Percentiles rank a stretch among this genome's conserved stretches.
These are phyloP conservation scores for Luperina nickerlii DNA, from an alignment of 2,888 invertebrate genomes.

Conservation along the genomic window DNA sequence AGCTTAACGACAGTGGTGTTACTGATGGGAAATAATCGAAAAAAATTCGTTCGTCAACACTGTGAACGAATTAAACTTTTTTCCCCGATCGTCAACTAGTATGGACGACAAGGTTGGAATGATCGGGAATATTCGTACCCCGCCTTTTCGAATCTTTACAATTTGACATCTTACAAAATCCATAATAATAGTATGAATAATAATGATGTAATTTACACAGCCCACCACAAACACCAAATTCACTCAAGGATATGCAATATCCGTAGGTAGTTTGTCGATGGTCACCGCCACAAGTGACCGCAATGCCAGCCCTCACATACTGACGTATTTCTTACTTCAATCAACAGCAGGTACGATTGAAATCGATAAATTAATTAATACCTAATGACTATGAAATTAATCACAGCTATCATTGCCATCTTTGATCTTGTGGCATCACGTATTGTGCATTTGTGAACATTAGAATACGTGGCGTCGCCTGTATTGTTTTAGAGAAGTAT, in stretches of 20 bases:
- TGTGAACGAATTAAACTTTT: not conserved
- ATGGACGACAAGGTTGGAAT: not conserved
- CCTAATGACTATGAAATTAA: slow-evolving; percentile 2
- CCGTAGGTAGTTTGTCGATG: not conserved
- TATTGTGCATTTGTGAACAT: no score
- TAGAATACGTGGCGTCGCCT: no score
- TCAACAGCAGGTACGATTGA: not conserved
- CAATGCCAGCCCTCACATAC: slow-evolving; percentile 2
- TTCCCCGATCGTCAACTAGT: not conserved
- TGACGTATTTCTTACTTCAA: slow-evolving; percentile 1
- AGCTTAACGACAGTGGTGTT: not conserved
- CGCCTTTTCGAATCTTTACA: not conserved
- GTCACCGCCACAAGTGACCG: slow-evolving; percentile 9
- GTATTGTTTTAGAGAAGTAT: no score
- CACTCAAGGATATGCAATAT: slow-evolving; percentile 3
- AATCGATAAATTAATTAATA: not conserved
- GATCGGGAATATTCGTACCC: not conserved
- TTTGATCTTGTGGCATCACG: not conserved
- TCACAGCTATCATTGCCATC: slow-evolving; percentile 23
- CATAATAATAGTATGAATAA: not conserved
- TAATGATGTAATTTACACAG: not conserved
- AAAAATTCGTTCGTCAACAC: not conserved
- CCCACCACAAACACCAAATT: slow-evolving; percentile 5
- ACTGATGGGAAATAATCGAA: not conserved
- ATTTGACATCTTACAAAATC: not conserved